phyloP scores from a whole-genome alignment of 2,797 vertebrate genomes.

The Anableps anableps region DNA sequence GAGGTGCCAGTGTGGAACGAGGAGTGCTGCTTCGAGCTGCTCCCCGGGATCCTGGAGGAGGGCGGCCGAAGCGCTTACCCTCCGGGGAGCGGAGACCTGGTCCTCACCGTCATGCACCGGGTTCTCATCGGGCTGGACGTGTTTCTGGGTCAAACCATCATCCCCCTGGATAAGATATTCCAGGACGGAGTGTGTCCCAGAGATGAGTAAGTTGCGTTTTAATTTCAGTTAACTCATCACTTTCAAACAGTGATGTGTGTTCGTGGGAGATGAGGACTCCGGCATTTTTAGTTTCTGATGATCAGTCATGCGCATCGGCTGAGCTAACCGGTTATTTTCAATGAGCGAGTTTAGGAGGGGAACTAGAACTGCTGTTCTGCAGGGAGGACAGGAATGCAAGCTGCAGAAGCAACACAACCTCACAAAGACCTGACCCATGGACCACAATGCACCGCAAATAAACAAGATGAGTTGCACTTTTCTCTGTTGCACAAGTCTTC shows the following conservation, averaged over 20 bases:
- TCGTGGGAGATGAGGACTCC: neutral
- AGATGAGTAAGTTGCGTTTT: constrained; percentile 85
- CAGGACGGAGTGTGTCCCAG: constrained; percentile 83
- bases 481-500: constrained; percentile 20
- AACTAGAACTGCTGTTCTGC: constrained; percentile 15
- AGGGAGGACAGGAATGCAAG: constrained; percentile 16
- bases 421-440: neutral
- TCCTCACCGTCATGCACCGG: constrained; percentile 93
- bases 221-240: neutral
- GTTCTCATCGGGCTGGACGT: constrained; percentile 94
- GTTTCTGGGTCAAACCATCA: constrained; percentile 88
- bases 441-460: constrained; percentile 56
- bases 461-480: constrained; percentile 44
- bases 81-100: constrained; percentile 83
- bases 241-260: neutral
- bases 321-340: neutral
- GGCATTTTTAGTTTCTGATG: neutral
- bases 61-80: constrained; percentile 76
- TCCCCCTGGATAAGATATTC: constrained; percentile 86
- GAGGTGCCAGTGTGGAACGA: constrained; percentile 89
- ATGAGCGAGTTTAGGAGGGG: neutral
- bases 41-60: constrained; percentile 86
- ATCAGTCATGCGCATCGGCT: constrained; percentile 24
- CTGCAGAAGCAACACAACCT: constrained; percentile 6
- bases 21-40: constrained; percentile 91